A percentile compares a stretch with the other conserved stretches of the same genome.
Conservation (phyloP, 2,888 invertebrate genomes). For the Melipona bicolor region DNA sequence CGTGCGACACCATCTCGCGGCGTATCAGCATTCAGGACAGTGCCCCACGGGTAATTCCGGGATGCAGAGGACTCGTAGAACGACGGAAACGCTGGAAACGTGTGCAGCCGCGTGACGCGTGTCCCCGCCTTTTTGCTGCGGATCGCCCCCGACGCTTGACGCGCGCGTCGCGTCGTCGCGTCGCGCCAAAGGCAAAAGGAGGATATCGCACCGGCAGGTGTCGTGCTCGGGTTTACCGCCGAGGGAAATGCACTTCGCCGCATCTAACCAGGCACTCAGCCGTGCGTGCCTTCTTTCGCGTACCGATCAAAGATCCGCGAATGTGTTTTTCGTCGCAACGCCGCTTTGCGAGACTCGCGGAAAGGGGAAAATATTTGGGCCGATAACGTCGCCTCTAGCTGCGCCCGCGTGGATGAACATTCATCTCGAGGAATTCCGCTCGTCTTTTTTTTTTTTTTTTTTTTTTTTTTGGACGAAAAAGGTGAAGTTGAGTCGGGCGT, state of each 20-base stretch:
- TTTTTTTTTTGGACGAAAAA: no score
- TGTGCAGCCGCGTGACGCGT: conserved; percentile 10
- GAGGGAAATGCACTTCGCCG: conserved; percentile 53
- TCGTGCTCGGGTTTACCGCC: conserved; percentile 47
- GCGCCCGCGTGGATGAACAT: conserved; percentile 10
- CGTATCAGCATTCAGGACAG: not conserved
- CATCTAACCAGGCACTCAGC: conserved; percentile 42
- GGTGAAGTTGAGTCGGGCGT: not conserved
- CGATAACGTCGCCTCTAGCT: conserved; percentile 1
- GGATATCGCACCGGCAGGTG: conserved; percentile 61
- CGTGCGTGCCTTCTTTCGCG: conserved; percentile 30
- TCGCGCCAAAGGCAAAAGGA: conserved; percentile 46
- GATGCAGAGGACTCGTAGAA: not conserved
- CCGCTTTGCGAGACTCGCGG: conserved; percentile 11
- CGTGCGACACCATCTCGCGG: not conserved
- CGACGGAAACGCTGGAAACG: not conserved
- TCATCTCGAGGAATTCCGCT: not conserved
- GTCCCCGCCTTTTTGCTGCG: conserved; percentile 34
- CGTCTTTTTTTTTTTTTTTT: not conserved
- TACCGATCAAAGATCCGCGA: conserved; percentile 47
- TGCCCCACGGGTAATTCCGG: conserved; percentile 38
- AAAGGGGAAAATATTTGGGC: conserved; percentile 11
- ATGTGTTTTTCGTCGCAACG: conserved; percentile 3
- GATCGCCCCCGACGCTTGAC: conserved; percentile 12
- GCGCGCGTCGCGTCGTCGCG: not conserved